Evolutionary conservation across 2,888 invertebrate species (phyloP), one percentile per base, ranked within the genome.

Genomic region (Myopa testacea): DNA sequence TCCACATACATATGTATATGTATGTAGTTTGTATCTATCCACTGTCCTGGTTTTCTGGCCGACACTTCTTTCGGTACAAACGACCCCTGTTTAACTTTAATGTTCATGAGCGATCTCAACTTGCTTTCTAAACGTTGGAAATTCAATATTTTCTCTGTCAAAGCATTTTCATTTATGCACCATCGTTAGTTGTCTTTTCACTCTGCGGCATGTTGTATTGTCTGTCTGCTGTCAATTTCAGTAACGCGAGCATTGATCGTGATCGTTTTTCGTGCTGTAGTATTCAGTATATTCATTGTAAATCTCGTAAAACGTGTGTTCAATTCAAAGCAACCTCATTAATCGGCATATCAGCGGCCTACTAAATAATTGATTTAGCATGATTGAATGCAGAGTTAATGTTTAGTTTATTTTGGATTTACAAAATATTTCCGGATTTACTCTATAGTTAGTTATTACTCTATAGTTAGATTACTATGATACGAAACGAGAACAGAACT

Each of bases 111-210:
- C 10, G 45, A 45, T 6, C 45, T 45, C 45, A 45, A 45, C 10
- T 45, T 45, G 45, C 45, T 8, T 10, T 8, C 10, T 10, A 45
- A 45, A 10, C 45, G 26, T 14, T 71, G 55, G n/a, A 37, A 34
- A 37, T 16, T 16, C 34, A 45, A 16, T 14, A 58, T 55, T 75
- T 55, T 45, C 40, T 69, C 38, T 34, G 62, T 37, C 38, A 37
- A 65, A 58, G 63, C 40, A 65, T 63, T 70, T 71, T 26, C 58
- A 58, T 72, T 73, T 68, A 19, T 14, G 63, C 73, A 69, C 58
- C 37, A 77, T 50, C 40, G 63, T 73, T 45, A 68, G 75, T 68
- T 75, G 40, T 75, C 60, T 55, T 65, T 67, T 19, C 19, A 5
- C 45, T n/a, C 19, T 73, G 58, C 19, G 7, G 67, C 37, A 38